Percentiles rank a stretch among this genome's conserved stretches.
Evolutionary conservation across 2,888 invertebrate species (phyloP).

Genomic region (Auanema freiburgensis): DNA sequence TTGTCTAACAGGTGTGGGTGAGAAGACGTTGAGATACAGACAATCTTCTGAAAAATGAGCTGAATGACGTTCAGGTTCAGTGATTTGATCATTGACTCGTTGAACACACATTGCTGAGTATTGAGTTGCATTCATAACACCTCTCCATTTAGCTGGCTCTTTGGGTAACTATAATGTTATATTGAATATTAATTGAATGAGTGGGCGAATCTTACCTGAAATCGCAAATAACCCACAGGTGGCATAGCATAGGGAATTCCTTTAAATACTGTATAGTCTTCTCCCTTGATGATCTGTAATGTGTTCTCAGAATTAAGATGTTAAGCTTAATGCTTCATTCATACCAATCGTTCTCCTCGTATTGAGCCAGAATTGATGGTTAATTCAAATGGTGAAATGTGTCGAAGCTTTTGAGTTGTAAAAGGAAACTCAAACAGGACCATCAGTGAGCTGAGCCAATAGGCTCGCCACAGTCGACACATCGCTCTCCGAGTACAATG

Average conservation of each 20-base stretch:
- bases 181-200: neutral
- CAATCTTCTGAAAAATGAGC: slow-evolving; percentile 77
- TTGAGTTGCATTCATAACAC: slow-evolving; percentile 64
- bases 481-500: slow-evolving; percentile 1
- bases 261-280: slow-evolving; percentile 63
- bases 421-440: slow-evolving; percentile 1
- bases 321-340: slow-evolving; percentile 6
- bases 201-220: slow-evolving; percentile 44
- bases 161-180: slow-evolving; percentile 53
- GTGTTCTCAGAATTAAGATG: neutral
- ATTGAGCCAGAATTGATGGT: slow-evolving; percentile 62
- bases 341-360: slow-evolving; percentile 61
- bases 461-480: neutral
- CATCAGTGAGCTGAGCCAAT: slow-evolving; percentile 5
- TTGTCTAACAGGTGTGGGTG: slow-evolving; percentile 73
- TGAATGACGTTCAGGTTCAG: slow-evolving; percentile 46
- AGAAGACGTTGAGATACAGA: slow-evolving; percentile 87
- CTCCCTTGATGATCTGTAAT: slow-evolving; percentile 38
- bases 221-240: slow-evolving; percentile 62
- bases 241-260: slow-evolving; percentile 65
- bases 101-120: slow-evolving; percentile 56
- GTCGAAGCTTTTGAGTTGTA: slow-evolving; percentile 22
- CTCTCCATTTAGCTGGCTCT: slow-evolving; percentile 63
- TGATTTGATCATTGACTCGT: slow-evolving; percentile 42
- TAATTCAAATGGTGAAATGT: slow-evolving; percentile 53